Percentiles rank a stretch among this genome's conserved stretches.
Conservation (phyloP, 2,113 vertebrate genomes). For the Oncorhynchus keta region DNA sequence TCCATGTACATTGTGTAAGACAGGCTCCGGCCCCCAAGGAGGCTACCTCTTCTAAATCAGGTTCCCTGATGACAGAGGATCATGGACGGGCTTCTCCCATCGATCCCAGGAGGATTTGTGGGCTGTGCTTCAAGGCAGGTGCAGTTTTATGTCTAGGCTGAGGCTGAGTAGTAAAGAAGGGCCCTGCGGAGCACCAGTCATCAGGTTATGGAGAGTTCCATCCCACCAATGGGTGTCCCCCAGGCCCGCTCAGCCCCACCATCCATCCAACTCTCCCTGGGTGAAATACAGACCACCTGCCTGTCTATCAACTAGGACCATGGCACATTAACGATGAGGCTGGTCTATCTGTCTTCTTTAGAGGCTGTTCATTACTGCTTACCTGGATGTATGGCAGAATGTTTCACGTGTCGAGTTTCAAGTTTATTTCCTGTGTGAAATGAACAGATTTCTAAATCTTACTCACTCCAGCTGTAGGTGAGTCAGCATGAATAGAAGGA, state of each 20-base stretch:
- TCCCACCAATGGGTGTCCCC: constrained; percentile 37
- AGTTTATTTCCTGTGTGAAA: too few species aligned
- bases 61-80: constrained; percentile 9
- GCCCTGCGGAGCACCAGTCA: constrained; percentile 24
- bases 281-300: constrained; percentile 33
- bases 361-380: not conserved
- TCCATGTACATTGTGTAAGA: constrained; percentile 22
- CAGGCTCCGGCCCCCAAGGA: constrained; percentile 6
- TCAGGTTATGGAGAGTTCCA: constrained; percentile 33
- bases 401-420: too few species aligned
- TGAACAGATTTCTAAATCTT: too few species aligned
- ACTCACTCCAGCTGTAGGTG: not conserved
- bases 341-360: constrained; percentile 34
- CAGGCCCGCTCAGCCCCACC: not conserved
- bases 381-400: too few species aligned
- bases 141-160: constrained; percentile 36
- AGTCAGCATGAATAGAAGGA: not conserved
- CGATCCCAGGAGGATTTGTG: constrained; percentile 50
- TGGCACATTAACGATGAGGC: constrained; percentile 42
- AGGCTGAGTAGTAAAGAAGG: constrained; percentile 32
- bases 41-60: constrained; percentile 57
- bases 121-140: constrained; percentile 29
- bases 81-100: constrained; percentile 37
- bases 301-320: constrained; percentile 36
- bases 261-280: constrained; percentile 38